phyloP scores from a whole-genome alignment of 2,113 vertebrate species.

The Gila orcuttii region DNA sequence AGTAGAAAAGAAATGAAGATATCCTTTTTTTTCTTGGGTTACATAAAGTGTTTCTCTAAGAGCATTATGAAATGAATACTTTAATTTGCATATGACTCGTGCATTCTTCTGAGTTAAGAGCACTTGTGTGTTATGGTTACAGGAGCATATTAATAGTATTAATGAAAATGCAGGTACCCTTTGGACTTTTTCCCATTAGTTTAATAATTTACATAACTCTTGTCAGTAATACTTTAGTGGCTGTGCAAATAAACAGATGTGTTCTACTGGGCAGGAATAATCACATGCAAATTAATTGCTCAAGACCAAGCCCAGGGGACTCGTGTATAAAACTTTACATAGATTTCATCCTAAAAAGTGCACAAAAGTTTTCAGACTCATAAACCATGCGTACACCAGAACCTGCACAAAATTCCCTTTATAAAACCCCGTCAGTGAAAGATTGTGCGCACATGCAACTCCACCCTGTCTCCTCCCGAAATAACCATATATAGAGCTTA shows the following conservation, averaged over 20 bases:
- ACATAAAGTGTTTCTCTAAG: constrained; percentile 3
- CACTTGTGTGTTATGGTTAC: background rate
- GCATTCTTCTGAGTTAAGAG: too few species aligned
- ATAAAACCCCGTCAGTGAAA: too few species aligned
- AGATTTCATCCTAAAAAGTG: too few species aligned
- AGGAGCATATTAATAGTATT: constrained; percentile 12
- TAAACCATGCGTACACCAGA: too few species aligned
- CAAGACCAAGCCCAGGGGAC: background rate
- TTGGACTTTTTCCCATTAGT: background rate
- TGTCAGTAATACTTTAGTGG: background rate
- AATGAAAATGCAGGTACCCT: background rate
- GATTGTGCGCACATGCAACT: too few species aligned
- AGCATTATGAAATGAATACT: constrained; percentile 26
- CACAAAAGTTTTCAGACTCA: too few species aligned
- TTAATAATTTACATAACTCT: constrained; percentile 9
- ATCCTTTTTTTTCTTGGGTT: background rate
- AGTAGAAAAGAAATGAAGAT: background rate
- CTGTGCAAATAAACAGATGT: background rate
- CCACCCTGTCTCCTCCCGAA: too few species aligned
- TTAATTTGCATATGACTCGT: constrained; percentile 22
- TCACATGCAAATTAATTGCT: background rate
- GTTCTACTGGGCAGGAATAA: background rate
- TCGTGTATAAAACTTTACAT: too few species aligned
- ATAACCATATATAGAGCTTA: too few species aligned
- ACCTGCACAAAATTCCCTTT: too few species aligned